Evolutionary conservation across 2,888 invertebrate genomes (phyloP), one percentile per base, ranked within the genome.

Genomic region (Tipula unca): DNA sequence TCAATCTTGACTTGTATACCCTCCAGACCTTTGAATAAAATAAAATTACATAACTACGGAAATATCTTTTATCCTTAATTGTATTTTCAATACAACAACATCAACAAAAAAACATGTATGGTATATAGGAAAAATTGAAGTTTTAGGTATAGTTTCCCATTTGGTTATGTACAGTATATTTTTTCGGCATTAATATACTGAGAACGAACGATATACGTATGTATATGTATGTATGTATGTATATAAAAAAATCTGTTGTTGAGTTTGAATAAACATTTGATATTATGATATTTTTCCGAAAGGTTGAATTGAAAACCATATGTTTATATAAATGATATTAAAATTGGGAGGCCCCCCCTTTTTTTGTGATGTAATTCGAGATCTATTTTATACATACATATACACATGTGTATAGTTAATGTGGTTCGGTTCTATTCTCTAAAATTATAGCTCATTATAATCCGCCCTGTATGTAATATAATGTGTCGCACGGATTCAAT

Each of bases 1-100:
- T 94, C 94, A 94, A 94, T 94, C 94, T 94, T 93, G 93, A 92
- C 92, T 92, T 93, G 93, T 93, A 93, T 93, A 92, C 93, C 91
- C 92, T 90, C 29, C 48, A 84, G 84, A 54, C 86, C 86, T 85
- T 86, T 86, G 69, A 69, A 25, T 69, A 69, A 25, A 69, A 69
- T 10, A 20, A 69, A 25, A 25, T 69, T 69, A 69, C 69, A 20
- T 69, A 86, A 86, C 82, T 69, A 29, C 36, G 36, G 54, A 85
- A 84, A 86, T 86, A 86, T 86, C 82, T 86, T 48, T 85, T 85
- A 85, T 48, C 85, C 86, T 82, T 86, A 86, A 86, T 86, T 86
- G 86, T 86, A 85, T 86, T 86, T 85, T 39, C 32, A 36, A 69
- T 29, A 54, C n/a, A 83, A 83, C 69, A 69, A 69, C 69, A 69